These are phyloP conservation scores for Trinectes maculatus DNA, from an alignment of 2,113 vertebrate genomes.

Conservation along the genomic window DNA sequence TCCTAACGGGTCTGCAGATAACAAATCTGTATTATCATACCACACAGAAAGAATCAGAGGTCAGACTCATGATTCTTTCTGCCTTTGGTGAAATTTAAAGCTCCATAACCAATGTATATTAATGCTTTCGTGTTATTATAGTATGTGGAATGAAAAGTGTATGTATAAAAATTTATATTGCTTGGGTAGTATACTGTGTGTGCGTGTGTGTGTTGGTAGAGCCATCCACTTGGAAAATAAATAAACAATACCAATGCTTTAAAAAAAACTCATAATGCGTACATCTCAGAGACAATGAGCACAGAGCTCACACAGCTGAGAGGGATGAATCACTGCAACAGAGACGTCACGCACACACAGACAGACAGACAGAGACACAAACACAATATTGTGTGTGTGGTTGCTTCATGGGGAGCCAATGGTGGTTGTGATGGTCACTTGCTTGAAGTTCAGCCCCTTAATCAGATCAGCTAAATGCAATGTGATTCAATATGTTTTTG, in stretches of 20 bases:
- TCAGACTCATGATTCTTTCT: too few relatives aligned
- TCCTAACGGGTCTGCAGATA: too few relatives aligned
- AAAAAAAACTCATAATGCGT: constrained; percentile 16
- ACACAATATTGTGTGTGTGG: background rate
- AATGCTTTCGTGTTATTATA: too few relatives aligned
- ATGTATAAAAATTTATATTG: too few relatives aligned
- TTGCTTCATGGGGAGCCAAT: background rate
- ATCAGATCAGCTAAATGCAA: too few relatives aligned
- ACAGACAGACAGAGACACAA: background rate
- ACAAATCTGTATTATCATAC: too few relatives aligned
- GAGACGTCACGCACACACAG: background rate
- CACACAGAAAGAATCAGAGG: too few relatives aligned
- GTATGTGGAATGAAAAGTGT: constrained; percentile 4
- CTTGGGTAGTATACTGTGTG: too few relatives aligned
- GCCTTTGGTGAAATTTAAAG: too few relatives aligned
- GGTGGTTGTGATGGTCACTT: background rate
- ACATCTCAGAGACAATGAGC: constrained; percentile 4
- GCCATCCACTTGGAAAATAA: constrained; percentile 11
- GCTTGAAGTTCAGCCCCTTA: too few relatives aligned
- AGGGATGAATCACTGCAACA: constrained; percentile 4
- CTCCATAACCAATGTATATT: too few relatives aligned
- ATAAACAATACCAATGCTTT: background rate
- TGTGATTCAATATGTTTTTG: too few relatives aligned
- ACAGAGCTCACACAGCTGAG: constrained; percentile 5
- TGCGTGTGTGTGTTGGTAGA: background rate